Percentiles rank a stretch among this genome's conserved stretches.
Conservation (phyloP, 2,113 vertebrate species). For the Pleuronectes platessa region DNA sequence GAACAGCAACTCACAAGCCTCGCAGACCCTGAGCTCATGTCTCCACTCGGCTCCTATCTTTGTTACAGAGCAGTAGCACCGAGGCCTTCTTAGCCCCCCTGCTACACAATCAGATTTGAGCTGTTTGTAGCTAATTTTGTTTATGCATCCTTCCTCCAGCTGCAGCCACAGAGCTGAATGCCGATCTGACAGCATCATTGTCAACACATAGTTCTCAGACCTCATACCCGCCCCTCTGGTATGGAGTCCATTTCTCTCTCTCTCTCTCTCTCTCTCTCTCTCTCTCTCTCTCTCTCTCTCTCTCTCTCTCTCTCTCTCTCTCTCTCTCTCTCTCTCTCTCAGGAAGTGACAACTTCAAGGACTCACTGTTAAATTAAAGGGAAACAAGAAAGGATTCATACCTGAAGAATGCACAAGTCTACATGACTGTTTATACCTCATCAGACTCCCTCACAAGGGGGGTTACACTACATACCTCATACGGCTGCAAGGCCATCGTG, state of each 20-base stretch:
- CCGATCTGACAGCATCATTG: constrained; percentile 7
- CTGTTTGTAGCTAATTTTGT: constrained; percentile 14
- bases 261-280: constrained; percentile 56
- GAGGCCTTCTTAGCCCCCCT: constrained; percentile 14
- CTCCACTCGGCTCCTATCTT: constrained; percentile 11
- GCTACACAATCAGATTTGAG: constrained; percentile 28
- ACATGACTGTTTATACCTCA: constrained; percentile 77
- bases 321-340: constrained; percentile 64
- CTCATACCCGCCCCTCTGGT: constrained; percentile 52
- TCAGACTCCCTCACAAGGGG: constrained; percentile 68
- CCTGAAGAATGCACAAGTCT: constrained; percentile 70
- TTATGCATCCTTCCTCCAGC: constrained; percentile 34
- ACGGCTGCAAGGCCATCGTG: constrained; percentile 55
- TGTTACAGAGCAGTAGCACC: constrained; percentile 12
- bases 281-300: too few species aligned
- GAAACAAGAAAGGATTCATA: constrained; percentile 48
- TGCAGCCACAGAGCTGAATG: constrained; percentile 25
- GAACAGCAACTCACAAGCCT: constrained; percentile 11
- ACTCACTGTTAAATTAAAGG: constrained; percentile 60
- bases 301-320: constrained; percentile 70
- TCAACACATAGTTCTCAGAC: constrained; percentile 45
- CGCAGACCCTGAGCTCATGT: constrained; percentile 13
- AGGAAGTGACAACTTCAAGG: constrained; percentile 75
- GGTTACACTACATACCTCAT: constrained; percentile 77
- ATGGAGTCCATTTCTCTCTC: constrained; percentile 63